Conservation (phyloP, 1,140 invertebrate species). For the Papilio polyxenes region DNA sequence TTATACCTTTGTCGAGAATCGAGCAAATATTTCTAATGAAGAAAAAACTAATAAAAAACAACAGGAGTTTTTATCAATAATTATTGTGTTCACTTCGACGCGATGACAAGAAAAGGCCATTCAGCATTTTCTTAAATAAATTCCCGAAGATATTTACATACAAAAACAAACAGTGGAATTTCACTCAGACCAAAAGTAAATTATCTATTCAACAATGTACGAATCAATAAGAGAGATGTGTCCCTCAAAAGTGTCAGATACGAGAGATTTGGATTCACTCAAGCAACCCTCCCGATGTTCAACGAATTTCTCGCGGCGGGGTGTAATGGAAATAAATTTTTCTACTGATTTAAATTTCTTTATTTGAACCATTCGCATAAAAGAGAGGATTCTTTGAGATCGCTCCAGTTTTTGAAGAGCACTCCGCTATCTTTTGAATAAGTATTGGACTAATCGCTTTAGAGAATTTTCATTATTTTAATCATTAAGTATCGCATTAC, state of each 20-base stretch:
- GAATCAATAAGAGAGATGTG: conserved; percentile 8
- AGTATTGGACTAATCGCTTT: conserved; percentile 26
- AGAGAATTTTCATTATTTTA: conserved; percentile 1
- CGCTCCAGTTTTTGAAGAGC: not conserved
- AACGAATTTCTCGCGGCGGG: conserved; percentile 18
- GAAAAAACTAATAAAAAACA: not conserved
- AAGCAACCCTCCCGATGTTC: not conserved
- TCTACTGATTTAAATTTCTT: conserved; percentile 26
- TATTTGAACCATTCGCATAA: conserved; percentile 21
- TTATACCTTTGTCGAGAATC: too few species aligned
- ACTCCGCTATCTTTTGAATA: conserved; percentile 9
- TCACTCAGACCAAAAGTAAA: not conserved
- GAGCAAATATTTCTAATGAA: not conserved
- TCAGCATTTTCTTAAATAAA: not conserved
- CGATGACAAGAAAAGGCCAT: not conserved
- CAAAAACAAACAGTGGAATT: not conserved
- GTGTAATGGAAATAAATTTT: conserved; percentile 20
- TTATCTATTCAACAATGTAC: not conserved
- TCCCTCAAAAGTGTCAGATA: conserved; percentile 8
- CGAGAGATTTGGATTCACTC: conserved; percentile 8
- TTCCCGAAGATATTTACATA: not conserved
- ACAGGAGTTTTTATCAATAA: not conserved
- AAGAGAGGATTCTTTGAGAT: conserved; percentile 17
- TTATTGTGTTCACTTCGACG: not conserved
- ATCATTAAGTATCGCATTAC: conserved; percentile 24